Base-by-base conservation (phyloP, 1,140 invertebrate genomes). In the Venustaconcha ellipsiformis region DNA sequence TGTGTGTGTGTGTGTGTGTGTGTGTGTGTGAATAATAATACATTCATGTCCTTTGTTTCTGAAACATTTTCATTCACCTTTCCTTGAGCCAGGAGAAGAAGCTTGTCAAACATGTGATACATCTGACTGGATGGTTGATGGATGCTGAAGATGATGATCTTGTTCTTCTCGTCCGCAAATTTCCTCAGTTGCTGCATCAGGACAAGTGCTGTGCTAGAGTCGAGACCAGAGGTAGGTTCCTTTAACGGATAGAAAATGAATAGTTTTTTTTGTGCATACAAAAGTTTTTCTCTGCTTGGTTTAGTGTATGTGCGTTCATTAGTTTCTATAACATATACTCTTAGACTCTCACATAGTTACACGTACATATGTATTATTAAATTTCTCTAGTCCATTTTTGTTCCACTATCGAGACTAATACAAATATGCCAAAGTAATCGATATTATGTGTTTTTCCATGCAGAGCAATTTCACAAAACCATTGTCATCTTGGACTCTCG, bases 101-200 rank as follows among this genome's bases (percentile, higher is more conserved):
- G 89, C 87, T 94, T 94, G 89, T 95, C 94, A 86, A 96, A 95
- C 92, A 95, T 94, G 89, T 95, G 94, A 88, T 96, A 96, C 89
- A 96, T 95, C 89, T 95, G 94, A 62, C 95, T 96, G 48, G 95
- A 95, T 0, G 95, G 95, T 87, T 96, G 95, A 88, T 96, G 95
- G 18, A 96, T 93, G 20, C 95, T 95, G 37, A 95, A 92, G 55
- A 96, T 93, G 57, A 96, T 92, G 8, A 94, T 95, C 88, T 95
- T 96, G 67, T 94, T 93, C 88, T 95, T 94, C 76, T 94, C 92
- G 75, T 76, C 57, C 0, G 95, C 94, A 80, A 94, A 95, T 55
- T 93, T 92, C 88, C 95, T 95, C 68, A 96, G 88, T 62, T 92
- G 93, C 72, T 92, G 90, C 91, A 96, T 95, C 65, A 96, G 85